These are phyloP conservation scores for Zapus hudsonius DNA, from an alignment of 2,113 vertebrate species.

Conservation along the genomic window DNA sequence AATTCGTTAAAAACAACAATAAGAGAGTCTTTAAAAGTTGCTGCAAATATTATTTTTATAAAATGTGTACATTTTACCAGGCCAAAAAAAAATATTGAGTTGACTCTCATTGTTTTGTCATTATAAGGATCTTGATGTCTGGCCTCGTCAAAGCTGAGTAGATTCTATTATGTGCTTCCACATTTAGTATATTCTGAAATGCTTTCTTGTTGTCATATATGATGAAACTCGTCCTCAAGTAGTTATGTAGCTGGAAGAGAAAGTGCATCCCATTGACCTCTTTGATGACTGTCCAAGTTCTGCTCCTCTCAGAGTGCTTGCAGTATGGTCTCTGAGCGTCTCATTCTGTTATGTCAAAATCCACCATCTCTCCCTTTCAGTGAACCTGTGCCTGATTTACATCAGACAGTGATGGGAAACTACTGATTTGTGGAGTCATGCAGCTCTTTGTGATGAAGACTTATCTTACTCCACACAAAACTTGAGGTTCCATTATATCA, in stretches of 20 bases:
- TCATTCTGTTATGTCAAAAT: not conserved
- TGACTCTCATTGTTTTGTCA: not conserved
- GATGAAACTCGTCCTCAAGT: not conserved
- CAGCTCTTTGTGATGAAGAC: not conserved
- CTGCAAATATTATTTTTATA: not conserved
- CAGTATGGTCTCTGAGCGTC: not conserved
- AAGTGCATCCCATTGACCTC: not conserved
- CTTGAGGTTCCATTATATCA: not conserved
- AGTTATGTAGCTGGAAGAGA: not conserved
- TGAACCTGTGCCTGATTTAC: not conserved
- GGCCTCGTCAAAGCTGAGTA: not conserved
- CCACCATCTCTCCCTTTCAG: not conserved
- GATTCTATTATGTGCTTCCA: not conserved
- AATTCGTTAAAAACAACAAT: constrained; percentile 44
- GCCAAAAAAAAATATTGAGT: not conserved
- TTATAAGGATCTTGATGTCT: not conserved
- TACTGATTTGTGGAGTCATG: not conserved
- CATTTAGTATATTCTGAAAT: not conserved
- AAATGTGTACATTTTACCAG: constrained; percentile 38
- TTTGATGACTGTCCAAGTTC: constrained; percentile 19
- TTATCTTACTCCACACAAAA: not conserved
- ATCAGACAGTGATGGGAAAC: not conserved
- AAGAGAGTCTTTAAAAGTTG: not conserved
- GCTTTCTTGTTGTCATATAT: not conserved
- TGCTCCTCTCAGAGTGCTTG: not conserved